Base-by-base conservation (phyloP, 2,888 invertebrate species). In the Polydrusus cervinus region DNA sequence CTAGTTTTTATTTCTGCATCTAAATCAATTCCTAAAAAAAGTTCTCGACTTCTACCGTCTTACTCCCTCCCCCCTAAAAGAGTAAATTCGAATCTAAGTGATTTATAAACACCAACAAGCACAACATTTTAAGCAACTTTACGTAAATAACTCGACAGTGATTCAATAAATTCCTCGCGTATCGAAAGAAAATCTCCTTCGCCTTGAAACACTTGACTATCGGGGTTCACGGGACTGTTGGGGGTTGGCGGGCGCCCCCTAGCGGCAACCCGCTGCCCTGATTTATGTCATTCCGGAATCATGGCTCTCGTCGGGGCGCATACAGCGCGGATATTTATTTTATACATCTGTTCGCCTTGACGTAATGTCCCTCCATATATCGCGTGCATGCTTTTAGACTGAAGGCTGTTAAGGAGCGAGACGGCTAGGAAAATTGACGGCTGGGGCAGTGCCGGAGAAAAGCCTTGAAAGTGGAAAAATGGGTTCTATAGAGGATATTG, bases 351-450 rank as follows among this genome's bases (percentile, higher is more conserved):
- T 89, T 88, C 88, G 87, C 88, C 89, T 88, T 90, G 90, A 90
- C 90, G 90, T 90, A 90, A 90, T 90, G 90, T 90, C 89, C 89
- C 88, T 89, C 89, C 89, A 90, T 90, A 90, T 90, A 90, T 90
- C 90, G 89, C 85, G 86, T 86, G 87, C 89, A 88, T 89, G 90
- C 90, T 90, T 89, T 90, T 89, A 89, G 89, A 81, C 78, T 80
- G 78, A 78, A 79, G 78, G 74, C 74, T 74, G 78, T 78, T 78
- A 74, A 71, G 78, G 74, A 74, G 74, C 76, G 74, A 74, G 75
- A 77, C 69, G 81, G 81, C 81, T 80, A 76, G 83, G 83, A 82
- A 83, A 80, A 71, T 78, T 79, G 81, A 79, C 80, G 79, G 83
- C 55, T 70, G 16, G 78, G 78, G 72, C 78, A 81, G 84, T 85